phyloP scores from a whole-genome alignment of 2,888 invertebrate genomes.

The Pachycephus smyrnensis region DNA sequence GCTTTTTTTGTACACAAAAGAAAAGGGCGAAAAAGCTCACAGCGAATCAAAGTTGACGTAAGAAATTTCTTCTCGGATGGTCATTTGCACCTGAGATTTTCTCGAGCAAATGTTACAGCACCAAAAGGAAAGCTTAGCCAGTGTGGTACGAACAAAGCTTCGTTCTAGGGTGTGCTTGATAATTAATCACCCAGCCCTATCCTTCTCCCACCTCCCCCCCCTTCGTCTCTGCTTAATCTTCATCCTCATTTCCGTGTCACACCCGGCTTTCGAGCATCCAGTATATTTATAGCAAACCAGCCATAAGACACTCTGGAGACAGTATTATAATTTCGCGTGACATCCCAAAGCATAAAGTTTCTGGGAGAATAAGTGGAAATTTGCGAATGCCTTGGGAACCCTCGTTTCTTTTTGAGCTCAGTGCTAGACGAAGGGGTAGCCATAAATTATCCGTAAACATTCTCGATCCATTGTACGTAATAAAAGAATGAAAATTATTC shows the following conservation, averaged over 20 bases:
- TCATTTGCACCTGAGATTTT: not conserved
- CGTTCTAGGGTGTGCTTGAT: not conserved
- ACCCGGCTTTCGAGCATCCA: not conserved
- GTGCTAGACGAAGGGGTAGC: not conserved
- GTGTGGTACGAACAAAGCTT: not conserved
- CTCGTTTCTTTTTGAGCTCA: not conserved
- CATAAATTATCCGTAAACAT: not conserved
- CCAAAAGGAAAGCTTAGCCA: not conserved
- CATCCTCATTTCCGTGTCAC: slow-evolving; percentile 4
- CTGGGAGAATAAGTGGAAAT: not conserved
- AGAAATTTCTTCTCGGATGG: not conserved
- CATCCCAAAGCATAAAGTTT: slow-evolving; percentile 3
- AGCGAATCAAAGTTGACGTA: not conserved
- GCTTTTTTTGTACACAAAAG: not conserved
- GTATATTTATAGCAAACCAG: not conserved
- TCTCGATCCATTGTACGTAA: not conserved
- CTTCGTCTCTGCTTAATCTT: not conserved
- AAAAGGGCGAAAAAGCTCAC: not conserved
- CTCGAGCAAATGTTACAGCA: not conserved
- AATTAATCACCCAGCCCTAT: not conserved
- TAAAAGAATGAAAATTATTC: not conserved
- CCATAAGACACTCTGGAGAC: not conserved
- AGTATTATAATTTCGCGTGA: not conserved
- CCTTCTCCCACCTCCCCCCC: not conserved
- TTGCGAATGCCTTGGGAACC: not conserved